Evolutionary conservation across 2,888 invertebrate genomes (phyloP).

Genomic region (Dendrolimus pini): DNA sequence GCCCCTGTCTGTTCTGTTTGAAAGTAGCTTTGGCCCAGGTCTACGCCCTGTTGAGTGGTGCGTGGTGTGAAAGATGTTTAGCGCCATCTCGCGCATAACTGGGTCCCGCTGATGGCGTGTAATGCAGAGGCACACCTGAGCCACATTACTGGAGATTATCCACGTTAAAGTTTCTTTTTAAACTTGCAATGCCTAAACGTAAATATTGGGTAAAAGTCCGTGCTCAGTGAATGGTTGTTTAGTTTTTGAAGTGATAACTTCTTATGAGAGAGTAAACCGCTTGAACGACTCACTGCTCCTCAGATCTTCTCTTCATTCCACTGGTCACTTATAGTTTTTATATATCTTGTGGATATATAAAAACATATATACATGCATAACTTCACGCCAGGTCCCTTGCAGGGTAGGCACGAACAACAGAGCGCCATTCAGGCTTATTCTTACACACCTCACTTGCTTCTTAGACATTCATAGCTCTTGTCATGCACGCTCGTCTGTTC

Average conservation of each 20-base stretch:
- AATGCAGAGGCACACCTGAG: neutral
- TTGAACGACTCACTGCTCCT: too few species aligned
- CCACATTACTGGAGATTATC: neutral
- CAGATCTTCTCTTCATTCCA: too few species aligned
- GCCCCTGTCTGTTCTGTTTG: constrained; percentile 14
- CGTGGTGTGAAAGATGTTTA: constrained; percentile 53
- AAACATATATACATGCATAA: too few species aligned
- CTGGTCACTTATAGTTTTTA: too few species aligned
- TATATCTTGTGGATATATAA: too few species aligned
- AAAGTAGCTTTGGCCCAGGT: constrained; percentile 18
- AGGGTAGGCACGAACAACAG: too few species aligned
- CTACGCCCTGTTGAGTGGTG: constrained; percentile 33
- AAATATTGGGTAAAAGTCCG: neutral
- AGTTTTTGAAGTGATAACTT: neutral
- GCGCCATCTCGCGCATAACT: constrained; percentile 41
- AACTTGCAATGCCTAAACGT: neutral
- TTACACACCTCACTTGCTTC: too few species aligned
- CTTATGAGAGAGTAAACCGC: too few species aligned
- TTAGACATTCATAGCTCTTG: too few species aligned
- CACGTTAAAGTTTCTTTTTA: neutral
- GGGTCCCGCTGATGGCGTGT: constrained; percentile 13
- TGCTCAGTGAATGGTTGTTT: constrained; percentile 1
- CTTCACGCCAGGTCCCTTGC: too few species aligned
- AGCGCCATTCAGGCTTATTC: too few species aligned
- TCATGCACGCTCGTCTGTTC: too few species aligned